Evolutionary conservation across 2,113 vertebrate genomes (phyloP), one percentile per base, ranked within the genome.

Genomic region (Mus pahari): DNA sequence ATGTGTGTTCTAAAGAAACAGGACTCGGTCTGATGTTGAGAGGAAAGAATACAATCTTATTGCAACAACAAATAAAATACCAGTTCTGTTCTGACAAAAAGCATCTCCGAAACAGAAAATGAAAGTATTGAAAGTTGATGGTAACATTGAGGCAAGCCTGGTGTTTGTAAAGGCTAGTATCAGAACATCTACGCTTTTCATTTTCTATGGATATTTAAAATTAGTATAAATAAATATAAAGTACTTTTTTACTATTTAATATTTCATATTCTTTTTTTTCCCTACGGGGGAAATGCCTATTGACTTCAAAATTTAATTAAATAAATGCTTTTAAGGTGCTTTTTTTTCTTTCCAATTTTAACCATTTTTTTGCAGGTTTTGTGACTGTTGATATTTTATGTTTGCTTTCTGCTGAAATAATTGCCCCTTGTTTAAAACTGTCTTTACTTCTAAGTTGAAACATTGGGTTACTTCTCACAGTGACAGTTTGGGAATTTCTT

Each of bases 361-460:
- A 95, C 48, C 28, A 22, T 88, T 28, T 97, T 97, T 98, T 97
- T 94, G 94, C 1, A 89, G 42, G 96, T 97, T 96, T 98, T 96
- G 94, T 97, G 81, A 97, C 94, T 94, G 42, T 31, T 42, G 0
- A 33, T 60, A 92, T 98, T 98, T 98, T 98, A 53, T 58, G 78
- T 95, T 74, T 97, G 92, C 68, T 96, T 94, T 95, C 73, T 94
- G 10, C 6, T 58, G 60, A 93, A 97, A 97, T 97, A 98, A 98
- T 96, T 97, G 58, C 75, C 97, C 96, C 83, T 96, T 97, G 84
- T 95, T 98, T 98, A 97, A 97, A 97, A 68, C 58, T 62, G 0
- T 91, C 96, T 94, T 71, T 78, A 89, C 64, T 96, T 86, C 95
- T 86, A 97, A 97, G 92, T 88, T 90, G 93, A 98, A 98, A 97